Percentiles rank a stretch among this genome's conserved stretches.
Conservation (phyloP, 2,113 vertebrate species). For the Prinia subflava region DNA sequence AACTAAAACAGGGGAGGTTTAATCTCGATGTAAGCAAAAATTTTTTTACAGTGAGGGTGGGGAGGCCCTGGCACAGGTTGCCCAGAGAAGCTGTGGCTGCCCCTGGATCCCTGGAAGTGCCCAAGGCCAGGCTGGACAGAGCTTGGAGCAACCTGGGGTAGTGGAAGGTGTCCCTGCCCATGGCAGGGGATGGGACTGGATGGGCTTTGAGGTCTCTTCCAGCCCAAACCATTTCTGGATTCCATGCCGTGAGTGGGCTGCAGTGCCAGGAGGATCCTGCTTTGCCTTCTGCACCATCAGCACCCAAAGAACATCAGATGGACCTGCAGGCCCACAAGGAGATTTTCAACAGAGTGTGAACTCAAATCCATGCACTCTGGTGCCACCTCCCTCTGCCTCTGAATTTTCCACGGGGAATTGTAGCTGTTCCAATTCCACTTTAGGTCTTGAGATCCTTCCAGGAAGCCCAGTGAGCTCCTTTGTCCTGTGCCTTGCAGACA, state of each 20-base stretch:
- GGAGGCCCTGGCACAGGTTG: fast-evolving
- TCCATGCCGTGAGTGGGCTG: neutral
- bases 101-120: neutral
- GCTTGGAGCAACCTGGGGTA: fast-evolving
- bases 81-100: neutral
- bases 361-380: fast-evolving
- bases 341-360: neutral
- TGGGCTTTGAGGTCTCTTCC: neutral
- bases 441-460: neutral
- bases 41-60: neutral
- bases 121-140: fast-evolving
- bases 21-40: fast-evolving
- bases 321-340: neutral
- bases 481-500: neutral
- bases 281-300: neutral
- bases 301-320: neutral
- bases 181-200: neutral
- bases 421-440: neutral
- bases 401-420: neutral
- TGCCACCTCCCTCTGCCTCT: neutral
- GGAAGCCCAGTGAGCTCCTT: neutral
- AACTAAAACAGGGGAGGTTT: neutral
- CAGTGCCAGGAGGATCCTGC: neutral
- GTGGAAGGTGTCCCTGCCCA: neutral
- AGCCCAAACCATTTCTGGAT: neutral